Evolutionary conservation across 1,140 invertebrate species (phyloP).

Genomic region (Sarcophaga bullata): DNA sequence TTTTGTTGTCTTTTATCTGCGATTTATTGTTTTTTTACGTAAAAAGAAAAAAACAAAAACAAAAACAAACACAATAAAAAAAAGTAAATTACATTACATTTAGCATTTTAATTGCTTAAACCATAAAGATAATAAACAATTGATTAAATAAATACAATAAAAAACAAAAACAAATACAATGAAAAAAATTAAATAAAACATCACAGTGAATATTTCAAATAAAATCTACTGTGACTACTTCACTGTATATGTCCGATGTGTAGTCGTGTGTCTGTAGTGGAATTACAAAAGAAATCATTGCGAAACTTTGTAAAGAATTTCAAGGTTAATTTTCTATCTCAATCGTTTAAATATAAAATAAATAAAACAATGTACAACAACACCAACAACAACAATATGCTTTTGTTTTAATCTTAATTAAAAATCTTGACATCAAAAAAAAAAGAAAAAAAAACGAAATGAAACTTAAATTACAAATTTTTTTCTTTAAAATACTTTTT

Average conservation of each 20-base stretch:
- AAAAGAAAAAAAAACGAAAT: neutral
- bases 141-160: neutral
- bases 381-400: too few species aligned
- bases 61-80: too few species aligned
- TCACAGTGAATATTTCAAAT: too few species aligned
- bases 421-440: conserved; percentile 1
- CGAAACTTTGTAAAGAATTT: neutral
- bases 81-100: neutral
- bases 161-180: neutral
- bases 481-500: too few species aligned
- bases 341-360: neutral
- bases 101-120: neutral
- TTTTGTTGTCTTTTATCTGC: too few species aligned
- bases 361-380: too few species aligned
- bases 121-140: conserved; percentile 11
- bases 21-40: too few species aligned
- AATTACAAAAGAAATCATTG: neutral
- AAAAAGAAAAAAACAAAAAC: too few species aligned
- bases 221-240: too few species aligned
- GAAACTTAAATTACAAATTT: too few species aligned
- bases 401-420: neutral
- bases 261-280: neutral
- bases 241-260: too few species aligned
- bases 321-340: neutral
- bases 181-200: neutral